phyloP scores from a whole-genome alignment of 2,888 invertebrate species.

The Agonopterix alstromeriana region DNA sequence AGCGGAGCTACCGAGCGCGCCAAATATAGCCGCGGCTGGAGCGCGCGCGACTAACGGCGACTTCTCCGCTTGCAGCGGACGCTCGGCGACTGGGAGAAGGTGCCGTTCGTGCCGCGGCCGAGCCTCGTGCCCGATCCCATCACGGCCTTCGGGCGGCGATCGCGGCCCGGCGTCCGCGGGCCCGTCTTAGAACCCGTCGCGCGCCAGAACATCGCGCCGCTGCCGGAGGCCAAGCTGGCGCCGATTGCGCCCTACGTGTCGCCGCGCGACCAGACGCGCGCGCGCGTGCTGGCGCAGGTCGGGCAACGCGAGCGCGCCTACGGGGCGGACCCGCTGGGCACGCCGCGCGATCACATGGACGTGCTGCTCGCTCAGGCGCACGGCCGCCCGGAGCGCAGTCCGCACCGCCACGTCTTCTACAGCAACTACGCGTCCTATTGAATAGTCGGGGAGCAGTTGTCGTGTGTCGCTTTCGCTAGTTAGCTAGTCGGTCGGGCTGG shows the following conservation, averaged over 20 bases:
- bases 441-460: constrained; percentile 29
- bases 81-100: constrained; percentile 91
- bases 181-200: constrained; percentile 74
- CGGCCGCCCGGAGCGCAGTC: constrained; percentile 65
- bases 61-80: constrained; percentile 81
- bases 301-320: constrained; percentile 75
- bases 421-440: constrained; percentile 72
- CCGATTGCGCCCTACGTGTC: constrained; percentile 83
- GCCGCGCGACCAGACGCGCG: constrained; percentile 80
- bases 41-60: constrained; percentile 68
- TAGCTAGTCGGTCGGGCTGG: constrained; percentile 46
- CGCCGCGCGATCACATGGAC: constrained; percentile 81
- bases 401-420: constrained; percentile 71
- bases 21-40: constrained; percentile 77
- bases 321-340: constrained; percentile 77
- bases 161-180: constrained; percentile 62
- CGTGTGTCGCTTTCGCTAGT: constrained; percentile 71
- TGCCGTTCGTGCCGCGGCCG: constrained; percentile 90
- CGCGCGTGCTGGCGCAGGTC: constrained; percentile 78
- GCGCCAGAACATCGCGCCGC: constrained; percentile 79
- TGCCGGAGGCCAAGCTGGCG: constrained; percentile 74
- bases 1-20: constrained; percentile 70
- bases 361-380: constrained; percentile 79
- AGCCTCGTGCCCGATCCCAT: constrained; percentile 90
- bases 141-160: constrained; percentile 87